Evolutionary conservation across 2,797 vertebrate genomes (phyloP).

Genomic region (Peromyscus nudipes): DNA sequence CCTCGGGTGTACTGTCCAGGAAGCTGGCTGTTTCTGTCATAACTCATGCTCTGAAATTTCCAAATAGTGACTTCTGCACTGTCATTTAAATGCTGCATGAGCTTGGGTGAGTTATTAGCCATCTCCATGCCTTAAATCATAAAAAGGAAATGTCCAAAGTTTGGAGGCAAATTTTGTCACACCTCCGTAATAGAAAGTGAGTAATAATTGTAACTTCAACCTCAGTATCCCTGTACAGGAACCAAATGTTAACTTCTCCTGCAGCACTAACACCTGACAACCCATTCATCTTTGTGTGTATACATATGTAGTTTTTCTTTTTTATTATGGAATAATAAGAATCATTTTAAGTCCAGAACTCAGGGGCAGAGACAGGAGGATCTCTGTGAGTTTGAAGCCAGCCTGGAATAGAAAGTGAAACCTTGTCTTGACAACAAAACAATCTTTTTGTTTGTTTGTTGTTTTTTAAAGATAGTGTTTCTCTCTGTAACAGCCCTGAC

Average conservation of each 20-base stretch:
- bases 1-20: no score
- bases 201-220: background rate
- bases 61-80: background rate
- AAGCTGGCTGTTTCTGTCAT: no score
- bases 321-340: conserved; percentile 40
- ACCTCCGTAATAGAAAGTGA: conserved; percentile 40
- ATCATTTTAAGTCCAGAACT: background rate
- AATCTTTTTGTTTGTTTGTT: background rate
- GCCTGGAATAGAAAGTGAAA: background rate
- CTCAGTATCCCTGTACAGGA: background rate
- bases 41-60: conserved; percentile 9
- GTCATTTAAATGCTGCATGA: conserved; percentile 11
- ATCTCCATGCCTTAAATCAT: background rate
- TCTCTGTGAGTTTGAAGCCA: background rate
- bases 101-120: conserved; percentile 1
- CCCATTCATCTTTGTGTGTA: background rate
- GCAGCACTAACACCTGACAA: background rate
- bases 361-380: background rate
- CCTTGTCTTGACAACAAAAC: background rate
- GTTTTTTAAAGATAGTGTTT: background rate
- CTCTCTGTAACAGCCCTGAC: background rate
- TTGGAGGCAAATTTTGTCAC: background rate
- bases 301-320: background rate
- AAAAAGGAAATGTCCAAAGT: conserved; percentile 7
- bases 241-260: conserved; percentile 5